Conservation (phyloP, 2,888 invertebrate genomes). For the Ceratothoa steindachneri region DNA sequence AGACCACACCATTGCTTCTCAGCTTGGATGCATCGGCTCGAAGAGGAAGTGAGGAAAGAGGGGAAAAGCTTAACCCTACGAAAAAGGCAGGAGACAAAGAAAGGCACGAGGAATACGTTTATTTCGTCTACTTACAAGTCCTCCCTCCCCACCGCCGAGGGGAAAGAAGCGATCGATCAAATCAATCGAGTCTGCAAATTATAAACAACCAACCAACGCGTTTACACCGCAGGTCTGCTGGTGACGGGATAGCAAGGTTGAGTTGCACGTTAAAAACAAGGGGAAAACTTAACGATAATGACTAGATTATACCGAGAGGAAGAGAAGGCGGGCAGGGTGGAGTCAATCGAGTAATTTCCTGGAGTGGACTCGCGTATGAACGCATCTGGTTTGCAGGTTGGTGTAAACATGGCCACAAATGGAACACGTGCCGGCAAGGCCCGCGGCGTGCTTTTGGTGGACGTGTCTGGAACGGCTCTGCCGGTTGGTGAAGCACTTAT, state of each 20-base stretch:
- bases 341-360: conserved; percentile 30
- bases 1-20: conserved; percentile 4
- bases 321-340: conserved; percentile 13
- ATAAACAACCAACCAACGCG: too few relatives aligned
- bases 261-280: too few relatives aligned
- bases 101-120: conserved; percentile 9
- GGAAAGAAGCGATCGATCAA: too few relatives aligned
- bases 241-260: too few relatives aligned
- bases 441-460: conserved; percentile 45
- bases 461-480: conserved; percentile 43
- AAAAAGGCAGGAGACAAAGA: neutral
- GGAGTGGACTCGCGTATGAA: conserved; percentile 40
- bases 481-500: conserved; percentile 45
- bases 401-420: conserved; percentile 42
- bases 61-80: neutral
- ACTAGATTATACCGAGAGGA: conserved; percentile 2
- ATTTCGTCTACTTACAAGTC: neutral
- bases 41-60: neutral
- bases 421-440: conserved; percentile 38
- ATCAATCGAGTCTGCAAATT: too few relatives aligned
- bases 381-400: conserved; percentile 42
- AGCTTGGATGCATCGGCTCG: conserved; percentile 15
- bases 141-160: neutral
- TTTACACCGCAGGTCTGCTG: too few relatives aligned
- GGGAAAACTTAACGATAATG: neutral